Evolutionary conservation across 2,113 vertebrate species (phyloP).

Genomic region (Toxostoma redivivum): DNA sequence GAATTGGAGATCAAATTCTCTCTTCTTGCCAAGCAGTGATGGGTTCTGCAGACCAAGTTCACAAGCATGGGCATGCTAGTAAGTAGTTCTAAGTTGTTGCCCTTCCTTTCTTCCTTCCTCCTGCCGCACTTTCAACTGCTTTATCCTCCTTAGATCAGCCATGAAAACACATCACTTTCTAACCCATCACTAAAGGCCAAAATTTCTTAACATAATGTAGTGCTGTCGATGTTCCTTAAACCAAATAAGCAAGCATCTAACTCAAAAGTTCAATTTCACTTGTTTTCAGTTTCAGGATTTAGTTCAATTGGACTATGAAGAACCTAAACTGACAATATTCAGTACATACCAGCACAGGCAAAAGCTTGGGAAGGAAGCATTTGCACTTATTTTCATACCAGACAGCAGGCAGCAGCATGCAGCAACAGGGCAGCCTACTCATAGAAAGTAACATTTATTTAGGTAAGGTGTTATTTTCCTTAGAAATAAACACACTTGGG

Average conservation of each 20-base stretch:
- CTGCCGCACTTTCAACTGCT: background rate
- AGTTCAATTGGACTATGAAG: background rate
- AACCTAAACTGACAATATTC: background rate
- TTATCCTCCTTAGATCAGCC: background rate
- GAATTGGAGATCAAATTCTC: background rate
- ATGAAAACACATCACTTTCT: background rate
- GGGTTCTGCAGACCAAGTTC: background rate
- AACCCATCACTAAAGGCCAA: background rate
- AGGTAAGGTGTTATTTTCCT: constrained; percentile 35
- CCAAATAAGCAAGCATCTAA: background rate
- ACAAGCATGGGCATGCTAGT: background rate
- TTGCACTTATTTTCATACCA: background rate
- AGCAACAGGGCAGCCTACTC: background rate
- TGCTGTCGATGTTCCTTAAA: background rate
- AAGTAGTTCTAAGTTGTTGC: background rate
- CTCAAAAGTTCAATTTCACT: background rate
- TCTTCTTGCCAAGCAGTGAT: background rate
- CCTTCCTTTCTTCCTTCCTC: background rate
- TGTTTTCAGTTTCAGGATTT: background rate
- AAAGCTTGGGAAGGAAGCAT: background rate
- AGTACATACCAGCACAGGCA: background rate
- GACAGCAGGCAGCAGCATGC: background rate
- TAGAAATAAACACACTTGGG: constrained; percentile 42
- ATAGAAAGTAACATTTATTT: constrained; percentile 30
- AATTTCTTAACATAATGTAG: background rate